A percentile compares a stretch with the other conserved stretches of the same genome.
Evolutionary conservation across 1,140 invertebrate genomes (phyloP).

Genomic region (Drosophila pseudoobscura): DNA sequence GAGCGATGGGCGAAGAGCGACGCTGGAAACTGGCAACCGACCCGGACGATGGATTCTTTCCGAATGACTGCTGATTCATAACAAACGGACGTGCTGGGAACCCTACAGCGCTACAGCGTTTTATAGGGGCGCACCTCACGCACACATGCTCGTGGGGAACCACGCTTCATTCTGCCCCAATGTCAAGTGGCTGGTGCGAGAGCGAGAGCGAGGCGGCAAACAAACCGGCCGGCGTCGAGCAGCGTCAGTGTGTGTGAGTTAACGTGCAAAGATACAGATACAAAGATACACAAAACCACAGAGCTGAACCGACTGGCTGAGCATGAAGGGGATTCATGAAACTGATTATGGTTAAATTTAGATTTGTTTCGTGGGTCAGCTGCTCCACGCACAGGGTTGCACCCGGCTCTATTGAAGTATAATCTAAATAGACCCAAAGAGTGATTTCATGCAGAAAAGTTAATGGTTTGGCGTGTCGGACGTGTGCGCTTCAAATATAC

Average conservation of each 20-base stretch:
- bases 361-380: not conserved
- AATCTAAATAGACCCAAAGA: no score
- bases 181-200: constrained; percentile 55
- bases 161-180: constrained; percentile 46
- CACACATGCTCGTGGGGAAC: constrained; percentile 19
- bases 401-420: no score
- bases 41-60: constrained; percentile 58
- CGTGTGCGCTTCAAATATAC: no score
- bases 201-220: constrained; percentile 52
- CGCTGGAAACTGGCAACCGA: constrained; percentile 38
- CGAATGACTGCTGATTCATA: constrained; percentile 70
- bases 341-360: no score
- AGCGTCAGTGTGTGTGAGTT: constrained; percentile 13
- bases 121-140: constrained; percentile 35
- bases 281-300: not conserved
- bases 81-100: constrained; percentile 38
- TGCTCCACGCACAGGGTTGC: no score
- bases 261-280: constrained; percentile 6
- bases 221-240: constrained; percentile 65
- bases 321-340: no score
- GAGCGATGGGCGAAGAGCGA: not conserved
- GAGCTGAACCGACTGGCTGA: no score
- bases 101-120: constrained; percentile 42
- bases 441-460: no score
- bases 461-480: no score